Percentiles rank a stretch among this genome's conserved stretches.
Conservation (phyloP, 2,797 vertebrate species). For the Xerus rutilus region DNA sequence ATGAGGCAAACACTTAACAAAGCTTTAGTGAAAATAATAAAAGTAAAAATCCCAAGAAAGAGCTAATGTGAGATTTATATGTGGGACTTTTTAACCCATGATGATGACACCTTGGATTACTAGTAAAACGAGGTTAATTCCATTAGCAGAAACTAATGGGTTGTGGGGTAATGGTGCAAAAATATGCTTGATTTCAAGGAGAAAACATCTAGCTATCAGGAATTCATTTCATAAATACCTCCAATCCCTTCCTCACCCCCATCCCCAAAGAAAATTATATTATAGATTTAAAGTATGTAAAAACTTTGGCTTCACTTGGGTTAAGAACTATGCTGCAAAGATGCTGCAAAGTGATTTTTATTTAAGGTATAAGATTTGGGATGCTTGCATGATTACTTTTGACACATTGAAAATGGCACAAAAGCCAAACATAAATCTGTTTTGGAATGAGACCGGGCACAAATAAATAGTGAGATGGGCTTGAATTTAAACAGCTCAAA, state of each 20-base stretch:
- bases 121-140: neutral
- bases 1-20: neutral
- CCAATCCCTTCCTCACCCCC: accelerated
- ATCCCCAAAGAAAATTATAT: neutral
- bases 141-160: neutral
- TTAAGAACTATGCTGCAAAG: neutral
- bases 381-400: neutral
- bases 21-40: neutral
- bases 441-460: neutral
- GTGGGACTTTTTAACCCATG: neutral
- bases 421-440: constrained; percentile 10
- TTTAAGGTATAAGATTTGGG: neutral
- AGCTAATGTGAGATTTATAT: neutral
- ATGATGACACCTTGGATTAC: neutral
- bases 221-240: constrained; percentile 29
- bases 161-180: neutral
- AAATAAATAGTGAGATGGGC: constrained; percentile 4
- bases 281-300: neutral
- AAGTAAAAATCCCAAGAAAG: neutral
- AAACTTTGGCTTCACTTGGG: constrained; percentile 5
- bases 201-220: neutral
- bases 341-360: neutral
- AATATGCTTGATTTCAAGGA: constrained; percentile 21
- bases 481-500: constrained; percentile 20
- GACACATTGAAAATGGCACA: neutral